phyloP scores from a whole-genome alignment of 2,113 vertebrate genomes.

The Platysteira castanea region DNA sequence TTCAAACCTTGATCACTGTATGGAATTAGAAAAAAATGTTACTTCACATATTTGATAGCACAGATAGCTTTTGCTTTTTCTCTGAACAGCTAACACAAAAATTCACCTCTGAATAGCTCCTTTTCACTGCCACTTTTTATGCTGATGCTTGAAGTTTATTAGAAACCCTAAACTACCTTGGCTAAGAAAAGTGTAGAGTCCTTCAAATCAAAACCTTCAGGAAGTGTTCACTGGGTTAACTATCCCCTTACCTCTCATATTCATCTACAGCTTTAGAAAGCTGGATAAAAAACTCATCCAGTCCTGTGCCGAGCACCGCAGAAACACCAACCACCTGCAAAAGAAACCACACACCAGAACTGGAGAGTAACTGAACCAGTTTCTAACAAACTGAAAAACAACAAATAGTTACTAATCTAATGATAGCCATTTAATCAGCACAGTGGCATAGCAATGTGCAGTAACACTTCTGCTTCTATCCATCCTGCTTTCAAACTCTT shows the following conservation, averaged over 20 bases:
- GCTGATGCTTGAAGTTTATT: neutral
- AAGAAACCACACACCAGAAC: neutral
- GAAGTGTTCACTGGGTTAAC: neutral
- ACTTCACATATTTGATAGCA: neutral
- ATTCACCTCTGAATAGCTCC: neutral
- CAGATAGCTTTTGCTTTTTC: neutral
- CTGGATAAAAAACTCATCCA: constrained; percentile 87
- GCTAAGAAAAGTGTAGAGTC: neutral
- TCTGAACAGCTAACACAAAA: neutral
- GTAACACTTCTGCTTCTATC: neutral
- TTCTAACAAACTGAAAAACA: neutral
- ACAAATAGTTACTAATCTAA: neutral
- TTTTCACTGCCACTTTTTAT: neutral
- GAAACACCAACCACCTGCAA: constrained; percentile 93
- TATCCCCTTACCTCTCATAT: constrained; percentile 84
- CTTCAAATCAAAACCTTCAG: neutral
- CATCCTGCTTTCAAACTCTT: neutral
- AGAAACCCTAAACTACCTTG: neutral
- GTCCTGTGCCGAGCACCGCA: constrained; percentile 85
- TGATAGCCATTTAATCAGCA: neutral
- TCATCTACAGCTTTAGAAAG: constrained; percentile 87
- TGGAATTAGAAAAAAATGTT: neutral
- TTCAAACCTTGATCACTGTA: neutral
- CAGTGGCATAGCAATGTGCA: neutral
- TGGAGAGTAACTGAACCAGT: neutral